These are phyloP conservation scores for Phenacoccus solenopsis DNA, from an alignment of 1,140 invertebrate species.

Conservation along the genomic window DNA sequence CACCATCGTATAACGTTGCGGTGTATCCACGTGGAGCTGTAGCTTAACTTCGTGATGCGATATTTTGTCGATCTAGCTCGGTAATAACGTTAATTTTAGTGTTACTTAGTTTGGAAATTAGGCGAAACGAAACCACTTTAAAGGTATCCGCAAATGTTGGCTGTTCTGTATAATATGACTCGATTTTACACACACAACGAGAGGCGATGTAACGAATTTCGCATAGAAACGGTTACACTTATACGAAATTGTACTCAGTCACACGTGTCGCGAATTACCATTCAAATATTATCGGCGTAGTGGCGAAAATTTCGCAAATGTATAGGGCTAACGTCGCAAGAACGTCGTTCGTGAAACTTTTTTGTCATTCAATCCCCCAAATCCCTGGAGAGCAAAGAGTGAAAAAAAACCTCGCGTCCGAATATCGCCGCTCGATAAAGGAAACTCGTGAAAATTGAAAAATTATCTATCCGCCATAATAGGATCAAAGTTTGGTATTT, in stretches of 20 bases:
- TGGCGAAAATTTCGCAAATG: not conserved
- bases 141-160: not conserved
- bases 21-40: too few species aligned
- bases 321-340: not conserved
- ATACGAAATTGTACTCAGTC: not conserved
- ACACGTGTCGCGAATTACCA: not conserved
- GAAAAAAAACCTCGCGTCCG: not conserved
- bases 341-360: not conserved
- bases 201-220: not conserved
- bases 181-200: too few species aligned
- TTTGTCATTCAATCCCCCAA: not conserved
- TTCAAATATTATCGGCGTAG: not conserved
- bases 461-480: slow-evolving; percentile 9
- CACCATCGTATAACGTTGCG: too few species aligned
- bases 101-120: not conserved
- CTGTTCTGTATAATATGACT: not conserved
- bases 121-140: not conserved
- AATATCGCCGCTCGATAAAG: slow-evolving; percentile 7
- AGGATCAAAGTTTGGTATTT: slow-evolving; percentile 7
- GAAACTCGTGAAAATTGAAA: not conserved
- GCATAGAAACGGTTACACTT: not conserved
- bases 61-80: not conserved
- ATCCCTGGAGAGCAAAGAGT: not conserved
- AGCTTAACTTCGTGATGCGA: too few species aligned
- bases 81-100: not conserved